phyloP scores from a whole-genome alignment of 2,113 vertebrate genomes.

The Poecilia latipinna region DNA sequence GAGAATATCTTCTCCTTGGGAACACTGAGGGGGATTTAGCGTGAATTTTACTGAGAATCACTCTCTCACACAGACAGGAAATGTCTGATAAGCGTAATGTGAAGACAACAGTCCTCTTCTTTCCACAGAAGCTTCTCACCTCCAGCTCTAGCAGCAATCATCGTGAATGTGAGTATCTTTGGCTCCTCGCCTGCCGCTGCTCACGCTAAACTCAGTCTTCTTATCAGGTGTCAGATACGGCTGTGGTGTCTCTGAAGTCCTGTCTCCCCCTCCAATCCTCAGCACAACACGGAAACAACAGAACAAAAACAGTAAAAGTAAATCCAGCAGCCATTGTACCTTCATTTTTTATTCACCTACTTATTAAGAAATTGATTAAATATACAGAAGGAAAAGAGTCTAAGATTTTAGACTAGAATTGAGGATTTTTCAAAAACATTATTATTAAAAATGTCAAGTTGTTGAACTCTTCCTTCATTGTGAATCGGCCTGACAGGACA shows the following conservation, averaged over 20 bases:
- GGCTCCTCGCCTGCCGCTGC: slow-evolving; percentile 55
- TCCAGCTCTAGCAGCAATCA: slow-evolving; percentile 56
- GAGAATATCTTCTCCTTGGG: not conserved
- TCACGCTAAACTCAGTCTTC: slow-evolving; percentile 42
- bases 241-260: slow-evolving; percentile 57
- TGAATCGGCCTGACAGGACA: too few relatives aligned
- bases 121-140: slow-evolving; percentile 57
- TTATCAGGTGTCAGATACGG: slow-evolving; percentile 75
- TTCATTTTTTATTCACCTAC: not conserved
- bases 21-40: not conserved
- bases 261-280: slow-evolving; percentile 17
- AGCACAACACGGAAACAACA: not conserved
- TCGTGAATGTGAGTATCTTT: slow-evolving; percentile 54
- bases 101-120: slow-evolving; percentile 51
- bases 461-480: not conserved
- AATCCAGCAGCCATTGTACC: not conserved
- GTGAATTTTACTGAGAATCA: slow-evolving; percentile 2
- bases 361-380: not conserved
- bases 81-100: slow-evolving; percentile 39
- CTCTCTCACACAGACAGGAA: slow-evolving; percentile 27
- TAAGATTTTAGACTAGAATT: not conserved
- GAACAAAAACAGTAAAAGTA: not conserved
- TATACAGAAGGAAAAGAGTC: not conserved
- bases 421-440: not conserved
- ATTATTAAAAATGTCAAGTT: not conserved